A percentile compares a stretch with the other conserved stretches of the same genome.
phyloP scores from a whole-genome alignment of 1,140 invertebrate genomes.

The Ceratosolen solmsi region DNA sequence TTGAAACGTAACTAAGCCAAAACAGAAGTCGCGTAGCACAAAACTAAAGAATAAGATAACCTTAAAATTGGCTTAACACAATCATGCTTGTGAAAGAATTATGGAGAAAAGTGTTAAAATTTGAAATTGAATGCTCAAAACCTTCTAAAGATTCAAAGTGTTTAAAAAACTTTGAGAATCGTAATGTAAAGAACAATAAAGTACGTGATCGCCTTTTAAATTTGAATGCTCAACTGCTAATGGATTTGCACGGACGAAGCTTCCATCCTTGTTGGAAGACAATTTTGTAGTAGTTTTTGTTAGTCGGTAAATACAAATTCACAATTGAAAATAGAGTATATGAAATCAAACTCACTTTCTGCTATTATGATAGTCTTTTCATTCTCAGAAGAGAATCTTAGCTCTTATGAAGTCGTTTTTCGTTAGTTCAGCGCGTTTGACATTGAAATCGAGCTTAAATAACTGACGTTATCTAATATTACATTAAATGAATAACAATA shows the following conservation, averaged over 20 bases:
- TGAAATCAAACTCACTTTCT: neutral
- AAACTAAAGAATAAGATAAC: neutral
- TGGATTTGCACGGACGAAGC: neutral
- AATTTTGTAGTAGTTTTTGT: neutral
- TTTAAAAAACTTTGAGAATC: neutral
- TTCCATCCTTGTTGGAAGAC: neutral
- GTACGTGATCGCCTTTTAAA: neutral
- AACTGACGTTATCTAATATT: too few species aligned
- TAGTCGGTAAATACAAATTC: neutral
- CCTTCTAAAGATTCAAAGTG: neutral
- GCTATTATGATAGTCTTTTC: neutral
- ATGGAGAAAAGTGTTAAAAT: neutral
- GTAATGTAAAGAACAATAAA: neutral
- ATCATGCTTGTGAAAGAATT: too few species aligned
- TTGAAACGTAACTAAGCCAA: too few species aligned
- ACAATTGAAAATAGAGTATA: neutral
- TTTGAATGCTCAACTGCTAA: neutral
- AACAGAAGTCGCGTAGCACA: too few species aligned
- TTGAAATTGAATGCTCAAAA: constrained; percentile 16
- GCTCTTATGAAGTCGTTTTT: neutral
- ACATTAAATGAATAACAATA: too few species aligned
- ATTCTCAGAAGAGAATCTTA: neutral
- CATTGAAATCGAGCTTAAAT: neutral
- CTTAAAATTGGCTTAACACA: too few species aligned
- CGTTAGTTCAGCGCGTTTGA: neutral